Evolutionary conservation across 2,113 vertebrate genomes (phyloP).

Genomic region (Zosterops hypoxanthus): DNA sequence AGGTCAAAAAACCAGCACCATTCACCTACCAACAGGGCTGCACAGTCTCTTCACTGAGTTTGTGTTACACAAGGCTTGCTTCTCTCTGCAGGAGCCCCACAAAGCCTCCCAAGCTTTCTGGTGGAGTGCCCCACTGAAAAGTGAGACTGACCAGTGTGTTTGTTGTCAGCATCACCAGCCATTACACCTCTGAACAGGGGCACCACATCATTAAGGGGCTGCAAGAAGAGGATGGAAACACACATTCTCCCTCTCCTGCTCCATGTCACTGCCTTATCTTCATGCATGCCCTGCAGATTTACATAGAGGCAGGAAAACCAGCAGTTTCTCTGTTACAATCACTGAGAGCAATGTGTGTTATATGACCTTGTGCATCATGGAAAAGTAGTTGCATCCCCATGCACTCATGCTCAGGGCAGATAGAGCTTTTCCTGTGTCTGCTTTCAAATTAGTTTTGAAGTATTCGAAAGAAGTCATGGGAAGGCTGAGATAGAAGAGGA

Average conservation of each 20-base stretch:
- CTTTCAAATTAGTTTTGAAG: not conserved
- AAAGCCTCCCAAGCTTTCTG: not conserved
- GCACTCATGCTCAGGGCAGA: not conserved
- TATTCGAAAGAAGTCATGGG: not conserved
- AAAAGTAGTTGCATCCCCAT: not conserved
- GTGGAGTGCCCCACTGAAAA: not conserved
- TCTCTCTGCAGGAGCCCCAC: not conserved
- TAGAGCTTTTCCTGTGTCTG: not conserved
- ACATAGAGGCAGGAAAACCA: not conserved
- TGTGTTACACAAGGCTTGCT: not conserved
- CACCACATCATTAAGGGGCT: rapidly evolving
- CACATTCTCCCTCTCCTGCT: not conserved
- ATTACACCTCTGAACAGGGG: not conserved
- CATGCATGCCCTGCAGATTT: not conserved
- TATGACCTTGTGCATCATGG: rapidly evolving
- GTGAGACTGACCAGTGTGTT: not conserved
- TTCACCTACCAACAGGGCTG: not conserved
- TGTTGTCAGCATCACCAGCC: not conserved
- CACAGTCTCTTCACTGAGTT: not conserved
- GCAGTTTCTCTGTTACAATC: not conserved
- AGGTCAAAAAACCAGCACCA: not conserved
- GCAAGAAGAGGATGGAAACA: not conserved
- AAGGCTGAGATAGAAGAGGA: not conserved
- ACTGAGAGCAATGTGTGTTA: not conserved
- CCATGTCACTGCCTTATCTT: not conserved